Base-by-base conservation (phyloP, 2,113 vertebrate species). In the Melanostigma gelatinosum region DNA sequence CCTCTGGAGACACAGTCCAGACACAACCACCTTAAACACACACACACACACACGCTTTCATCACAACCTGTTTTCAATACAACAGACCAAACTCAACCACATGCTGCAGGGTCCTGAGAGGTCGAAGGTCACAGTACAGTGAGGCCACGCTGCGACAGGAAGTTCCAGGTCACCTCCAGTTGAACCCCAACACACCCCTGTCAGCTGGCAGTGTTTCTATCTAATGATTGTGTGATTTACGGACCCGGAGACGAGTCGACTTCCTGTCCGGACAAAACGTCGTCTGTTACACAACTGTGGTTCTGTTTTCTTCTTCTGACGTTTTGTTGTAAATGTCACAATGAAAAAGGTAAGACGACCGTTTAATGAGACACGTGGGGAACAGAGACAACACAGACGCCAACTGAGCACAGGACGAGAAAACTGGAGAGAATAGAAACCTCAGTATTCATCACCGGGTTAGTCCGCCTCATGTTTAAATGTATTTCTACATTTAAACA, bases 241-340 rank as follows among this genome's bases (percentile, higher is more conserved):
- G 5, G 62, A 6, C 57, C 44, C 4, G 16, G 15, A 55, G 24
- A 46, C 0, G 11, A 20, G 48, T 16, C 60, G 0, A 63, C 77
- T 83, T 90, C 86, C 86, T 74, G 66, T 54, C 63, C n/a, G 2
- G 16, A 76, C 77, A 76, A 38, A 75, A 77, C 54, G 13, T 18
- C 34, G 5, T 76, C 71, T 82, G 55, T 63, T 46, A 0, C 55
- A 38, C 75, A 46, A 61, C 55, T 5, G 54, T 13, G 22, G 3
- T 4, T 73, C 68, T 54, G 3, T 81, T 74, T 81, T 24, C 36
- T 74, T 70, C 69, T 38, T 15, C 36, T 48, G 3, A 22, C 22
- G 10, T 61, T 65, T 52, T 16, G 44, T 63, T 40, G 54, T 68
- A 79, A 79, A 83, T 3, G 71, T 71, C 79, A 13, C 67, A 0